Conservation (phyloP, 2,888 invertebrate genomes). For the Drosophila sordidula region DNA sequence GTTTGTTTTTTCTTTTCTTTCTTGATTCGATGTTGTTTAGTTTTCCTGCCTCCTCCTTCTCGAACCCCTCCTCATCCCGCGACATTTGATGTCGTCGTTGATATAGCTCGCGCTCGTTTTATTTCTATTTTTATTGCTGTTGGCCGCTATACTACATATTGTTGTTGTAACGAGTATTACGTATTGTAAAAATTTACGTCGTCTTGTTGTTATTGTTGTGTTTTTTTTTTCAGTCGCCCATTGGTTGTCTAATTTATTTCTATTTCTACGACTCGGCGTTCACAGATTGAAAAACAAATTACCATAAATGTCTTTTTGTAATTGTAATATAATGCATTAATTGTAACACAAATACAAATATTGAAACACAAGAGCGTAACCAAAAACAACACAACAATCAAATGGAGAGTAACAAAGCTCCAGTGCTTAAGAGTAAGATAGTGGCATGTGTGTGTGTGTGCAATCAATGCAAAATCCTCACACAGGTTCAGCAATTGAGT, state of each 20-base stretch:
- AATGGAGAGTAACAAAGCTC: conserved; percentile 15
- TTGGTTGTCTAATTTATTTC: conserved; percentile 71
- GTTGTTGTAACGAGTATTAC: conserved; percentile 57
- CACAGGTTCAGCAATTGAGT: conserved; percentile 33
- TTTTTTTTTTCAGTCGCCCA: conserved; percentile 28
- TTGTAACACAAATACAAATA: conserved; percentile 58
- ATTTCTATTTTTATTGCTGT: conserved; percentile 56
- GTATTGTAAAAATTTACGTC: conserved; percentile 63
- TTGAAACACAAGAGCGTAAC: conserved; percentile 20
- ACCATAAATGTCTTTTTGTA: conserved; percentile 70
- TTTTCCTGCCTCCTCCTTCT: conserved; percentile 8
- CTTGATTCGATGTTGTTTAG: conserved; percentile 18
- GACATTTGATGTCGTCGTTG: conserved; percentile 54
- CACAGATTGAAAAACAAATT: conserved; percentile 66
- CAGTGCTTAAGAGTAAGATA: too few relatives aligned
- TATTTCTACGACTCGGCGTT: conserved; percentile 54
- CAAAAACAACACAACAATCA: conserved; percentile 13
- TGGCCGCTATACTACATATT: conserved; percentile 38
- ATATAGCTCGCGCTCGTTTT: conserved; percentile 55
- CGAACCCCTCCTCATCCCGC: conserved; percentile 14
- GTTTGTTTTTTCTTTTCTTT: conserved; percentile 9
- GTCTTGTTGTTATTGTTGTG: conserved; percentile 37
- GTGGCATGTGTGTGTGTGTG: not conserved
- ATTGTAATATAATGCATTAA: conserved; percentile 53
- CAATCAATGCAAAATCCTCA: conserved; percentile 45